These are phyloP conservation scores for Sycophaga agraensis DNA, from an alignment of 1,140 invertebrate genomes.

Conservation along the genomic window DNA sequence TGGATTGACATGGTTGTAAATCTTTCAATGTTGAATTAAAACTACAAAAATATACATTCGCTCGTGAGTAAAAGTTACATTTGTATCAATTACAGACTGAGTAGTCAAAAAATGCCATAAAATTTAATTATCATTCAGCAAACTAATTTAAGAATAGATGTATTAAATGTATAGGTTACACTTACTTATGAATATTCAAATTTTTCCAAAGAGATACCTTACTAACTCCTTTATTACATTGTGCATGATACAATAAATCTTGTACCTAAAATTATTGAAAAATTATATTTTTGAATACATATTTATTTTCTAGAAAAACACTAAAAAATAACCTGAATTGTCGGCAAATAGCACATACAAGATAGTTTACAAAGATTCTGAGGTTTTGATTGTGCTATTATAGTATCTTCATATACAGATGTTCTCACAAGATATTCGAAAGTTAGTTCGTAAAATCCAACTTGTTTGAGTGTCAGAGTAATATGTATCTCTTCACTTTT, in stretches of 20 bases:
- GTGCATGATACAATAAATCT: conserved; percentile 37
- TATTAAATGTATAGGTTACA: background rate
- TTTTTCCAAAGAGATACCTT: conserved; percentile 41
- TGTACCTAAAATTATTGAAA: conserved; percentile 31
- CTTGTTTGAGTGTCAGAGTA: conserved; percentile 30
- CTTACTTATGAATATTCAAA: conserved; percentile 41
- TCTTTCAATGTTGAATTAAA: conserved; percentile 37
- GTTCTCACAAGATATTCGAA: conserved; percentile 37
- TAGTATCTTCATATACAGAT: conserved; percentile 8
- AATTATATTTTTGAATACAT: background rate
- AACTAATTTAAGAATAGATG: background rate
- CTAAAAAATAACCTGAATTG: conserved; percentile 35
- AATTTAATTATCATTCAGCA: background rate
- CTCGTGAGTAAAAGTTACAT: too few relatives aligned
- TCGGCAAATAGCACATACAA: conserved; percentile 40
- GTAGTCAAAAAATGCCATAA: background rate
- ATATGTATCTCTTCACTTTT: conserved; percentile 34
- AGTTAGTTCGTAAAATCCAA: conserved; percentile 38
- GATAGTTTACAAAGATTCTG: conserved; percentile 35
- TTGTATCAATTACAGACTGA: too few relatives aligned
- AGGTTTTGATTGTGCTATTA: conserved; percentile 16
- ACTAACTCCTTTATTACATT: conserved; percentile 27
- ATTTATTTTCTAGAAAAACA: background rate
- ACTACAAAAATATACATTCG: conserved; percentile 29
- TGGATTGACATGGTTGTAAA: conserved; percentile 31